phyloP scores from a whole-genome alignment of 2,888 invertebrate species.

The Sarcophaga rosellei region DNA sequence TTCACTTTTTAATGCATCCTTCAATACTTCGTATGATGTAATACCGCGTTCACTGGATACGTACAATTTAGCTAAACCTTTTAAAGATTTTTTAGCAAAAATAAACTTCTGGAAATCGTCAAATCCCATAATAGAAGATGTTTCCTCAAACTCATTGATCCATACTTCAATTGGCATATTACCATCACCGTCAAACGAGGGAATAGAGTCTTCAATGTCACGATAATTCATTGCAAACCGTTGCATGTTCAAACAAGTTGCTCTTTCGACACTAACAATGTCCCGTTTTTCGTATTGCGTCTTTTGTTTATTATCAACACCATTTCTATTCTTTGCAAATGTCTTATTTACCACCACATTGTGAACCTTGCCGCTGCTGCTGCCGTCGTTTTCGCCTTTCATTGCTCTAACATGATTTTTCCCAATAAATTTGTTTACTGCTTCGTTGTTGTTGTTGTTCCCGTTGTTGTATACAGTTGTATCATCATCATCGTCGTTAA shows the following conservation, averaged over 20 bases:
- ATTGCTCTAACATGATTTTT: neutral
- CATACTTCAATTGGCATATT: conserved; percentile 31
- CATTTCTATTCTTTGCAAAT: neutral
- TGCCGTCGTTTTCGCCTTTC: neutral
- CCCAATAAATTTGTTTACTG: neutral
- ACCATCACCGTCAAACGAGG: conserved; percentile 44
- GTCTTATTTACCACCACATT: no score
- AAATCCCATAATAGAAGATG: conserved; percentile 37
- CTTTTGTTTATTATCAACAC: neutral
- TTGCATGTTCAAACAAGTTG: conserved; percentile 10
- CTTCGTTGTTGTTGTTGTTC: neutral
- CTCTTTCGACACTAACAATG: neutral
- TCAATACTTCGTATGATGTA: conserved; percentile 24
- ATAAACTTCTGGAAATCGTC: conserved; percentile 34
- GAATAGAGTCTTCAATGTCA: conserved; percentile 58
- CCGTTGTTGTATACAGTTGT: no score
- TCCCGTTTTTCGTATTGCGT: neutral
- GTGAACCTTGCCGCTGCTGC: neutral
- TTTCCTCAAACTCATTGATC: conserved; percentile 45
- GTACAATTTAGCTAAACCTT: no score
- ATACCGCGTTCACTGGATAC: conserved; percentile 46
- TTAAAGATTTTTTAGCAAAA: no score
- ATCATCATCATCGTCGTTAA: no score
- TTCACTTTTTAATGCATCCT: conserved; percentile 4
- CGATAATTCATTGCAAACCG: conserved; percentile 23